Conservation (phyloP, 1,140 invertebrate species). For the Mylabris phalerata region DNA sequence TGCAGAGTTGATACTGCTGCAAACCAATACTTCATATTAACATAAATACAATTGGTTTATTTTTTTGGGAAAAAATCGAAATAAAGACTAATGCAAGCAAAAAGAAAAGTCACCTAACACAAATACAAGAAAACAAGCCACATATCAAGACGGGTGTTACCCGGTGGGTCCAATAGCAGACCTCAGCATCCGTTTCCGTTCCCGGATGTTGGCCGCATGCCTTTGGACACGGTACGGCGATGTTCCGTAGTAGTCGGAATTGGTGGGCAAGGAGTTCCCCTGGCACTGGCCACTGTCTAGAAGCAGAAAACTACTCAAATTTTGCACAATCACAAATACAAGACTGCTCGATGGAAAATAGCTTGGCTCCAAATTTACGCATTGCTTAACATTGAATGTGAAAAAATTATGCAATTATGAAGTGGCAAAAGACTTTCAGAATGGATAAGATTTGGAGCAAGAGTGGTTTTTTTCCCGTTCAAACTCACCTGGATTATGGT, state of each 20-base stretch:
- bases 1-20: constrained; percentile 97
- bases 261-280: constrained; percentile 32
- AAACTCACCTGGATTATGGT: constrained; percentile 34
- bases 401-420: too few relatives aligned
- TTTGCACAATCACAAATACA: too few relatives aligned
- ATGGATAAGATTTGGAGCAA: too few relatives aligned
- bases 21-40: constrained; percentile 38
- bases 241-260: constrained; percentile 53
- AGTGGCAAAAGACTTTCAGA: too few relatives aligned
- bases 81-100: constrained; percentile 4
- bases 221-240: constrained; percentile 81
- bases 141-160: constrained; percentile 45
- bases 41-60: too few relatives aligned
- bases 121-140: constrained; percentile 29
- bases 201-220: constrained; percentile 86
- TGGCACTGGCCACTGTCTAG: constrained; percentile 41
- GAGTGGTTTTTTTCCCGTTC: not conserved
- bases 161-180: constrained; percentile 65
- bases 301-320: constrained; percentile 22
- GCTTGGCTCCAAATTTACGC: not conserved
- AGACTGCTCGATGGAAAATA: too few relatives aligned
- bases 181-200: constrained; percentile 94
- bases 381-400: too few relatives aligned
- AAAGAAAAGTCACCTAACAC: constrained; percentile 19
- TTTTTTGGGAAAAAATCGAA: constrained; percentile 3